Evolutionary conservation across 2,888 invertebrate species (phyloP).

Genomic region (Polydrusus pterygomalis): DNA sequence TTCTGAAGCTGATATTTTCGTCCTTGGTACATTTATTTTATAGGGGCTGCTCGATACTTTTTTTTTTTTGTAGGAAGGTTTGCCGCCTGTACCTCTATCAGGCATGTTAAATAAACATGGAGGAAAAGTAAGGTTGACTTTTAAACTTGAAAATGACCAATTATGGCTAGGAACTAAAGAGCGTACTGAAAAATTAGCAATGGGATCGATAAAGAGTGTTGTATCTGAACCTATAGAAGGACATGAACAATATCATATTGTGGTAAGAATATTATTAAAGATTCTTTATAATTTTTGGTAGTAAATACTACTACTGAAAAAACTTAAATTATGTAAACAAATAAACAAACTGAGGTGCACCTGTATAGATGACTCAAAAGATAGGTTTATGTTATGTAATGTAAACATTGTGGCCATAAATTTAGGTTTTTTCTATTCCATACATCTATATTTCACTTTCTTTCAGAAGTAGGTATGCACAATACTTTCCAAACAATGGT

Average conservation of each 20-base stretch:
- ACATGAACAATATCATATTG: conserved; percentile 92
- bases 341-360: too few species aligned
- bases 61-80: conserved; percentile 77
- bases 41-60: conserved; percentile 3
- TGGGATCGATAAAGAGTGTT: conserved; percentile 91
- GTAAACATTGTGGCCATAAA: too few species aligned
- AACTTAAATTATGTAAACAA: too few species aligned
- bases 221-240: conserved; percentile 89
- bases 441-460: too few species aligned
- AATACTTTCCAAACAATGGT: too few species aligned
- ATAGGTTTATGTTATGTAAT: too few species aligned
- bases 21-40: conserved; percentile 2
- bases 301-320: too few species aligned
- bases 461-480: too few species aligned
- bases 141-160: conserved; percentile 92
- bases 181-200: conserved; percentile 92
- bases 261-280: conserved; percentile 75
- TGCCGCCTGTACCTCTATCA: conserved; percentile 87
- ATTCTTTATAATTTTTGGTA: too few species aligned
- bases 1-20: neutral
- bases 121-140: conserved; percentile 92
- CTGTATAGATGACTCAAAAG: too few species aligned
- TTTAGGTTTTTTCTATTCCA: too few species aligned
- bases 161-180: conserved; percentile 95
- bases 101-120: conserved; percentile 95